phyloP scores from a whole-genome alignment of 2,113 vertebrate genomes.

The Channa argus region DNA sequence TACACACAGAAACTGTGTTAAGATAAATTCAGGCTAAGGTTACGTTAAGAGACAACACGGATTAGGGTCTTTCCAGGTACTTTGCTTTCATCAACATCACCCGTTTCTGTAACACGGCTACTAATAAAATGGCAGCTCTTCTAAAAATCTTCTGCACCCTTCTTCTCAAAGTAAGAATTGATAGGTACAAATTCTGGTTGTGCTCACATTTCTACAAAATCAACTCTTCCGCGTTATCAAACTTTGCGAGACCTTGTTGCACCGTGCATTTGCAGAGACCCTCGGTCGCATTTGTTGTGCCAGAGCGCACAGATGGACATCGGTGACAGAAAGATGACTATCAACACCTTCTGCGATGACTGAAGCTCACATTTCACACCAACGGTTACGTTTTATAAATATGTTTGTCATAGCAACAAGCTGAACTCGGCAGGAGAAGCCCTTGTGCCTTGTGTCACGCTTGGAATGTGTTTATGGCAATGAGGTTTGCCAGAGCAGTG shows the following conservation, averaged over 20 bases:
- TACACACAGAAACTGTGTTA: no score
- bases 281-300: background rate
- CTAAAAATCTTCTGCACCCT: no score
- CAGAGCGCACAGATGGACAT: conserved; percentile 40
- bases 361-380: conserved; percentile 3
- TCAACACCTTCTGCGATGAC: conserved; percentile 17
- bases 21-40: no score
- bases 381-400: conserved; percentile 16
- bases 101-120: no score
- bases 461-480: background rate
- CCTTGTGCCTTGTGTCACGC: background rate
- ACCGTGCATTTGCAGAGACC: background rate
- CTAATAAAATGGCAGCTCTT: no score
- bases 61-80: no score
- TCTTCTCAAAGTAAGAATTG: no score
- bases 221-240: no score
- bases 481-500: conserved; percentile 16
- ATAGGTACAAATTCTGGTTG: no score
- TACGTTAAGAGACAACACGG: no score
- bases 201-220: no score
- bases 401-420: conserved; percentile 33
- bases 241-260: background rate
- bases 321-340: conserved; percentile 21
- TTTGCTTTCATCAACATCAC: no score
- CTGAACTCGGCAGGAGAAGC: conserved; percentile 8